Conservation (phyloP, 2,888 invertebrate species). For the Trichopoda pennipes region DNA sequence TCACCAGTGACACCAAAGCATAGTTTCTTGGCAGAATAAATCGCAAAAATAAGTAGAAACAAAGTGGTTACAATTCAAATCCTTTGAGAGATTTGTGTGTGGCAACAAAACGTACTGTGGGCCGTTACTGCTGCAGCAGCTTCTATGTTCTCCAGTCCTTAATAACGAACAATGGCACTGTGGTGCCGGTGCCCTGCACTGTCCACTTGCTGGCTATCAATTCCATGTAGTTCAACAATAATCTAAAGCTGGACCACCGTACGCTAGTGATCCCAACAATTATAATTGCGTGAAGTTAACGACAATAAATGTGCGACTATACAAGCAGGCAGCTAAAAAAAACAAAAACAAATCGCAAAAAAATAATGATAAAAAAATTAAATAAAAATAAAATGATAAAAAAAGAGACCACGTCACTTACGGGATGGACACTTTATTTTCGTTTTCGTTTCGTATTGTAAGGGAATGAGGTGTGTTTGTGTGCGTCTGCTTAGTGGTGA, state of each 20-base stretch:
- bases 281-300: slow-evolving; percentile 68
- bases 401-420: slow-evolving; percentile 46
- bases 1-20: slow-evolving; percentile 51
- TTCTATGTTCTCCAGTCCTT: slow-evolving; percentile 31
- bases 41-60: not conserved
- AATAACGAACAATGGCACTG: slow-evolving; percentile 60
- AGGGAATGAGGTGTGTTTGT: slow-evolving; percentile 10
- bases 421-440: slow-evolving; percentile 33
- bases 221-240: slow-evolving; percentile 43
- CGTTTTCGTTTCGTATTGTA: slow-evolving; percentile 17
- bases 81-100: slow-evolving; percentile 60
- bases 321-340: slow-evolving; percentile 32
- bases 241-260: slow-evolving; percentile 47
- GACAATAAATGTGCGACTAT: slow-evolving; percentile 61
- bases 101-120: slow-evolving; percentile 46
- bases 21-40: slow-evolving; percentile 25
- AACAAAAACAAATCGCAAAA: not conserved
- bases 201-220: slow-evolving; percentile 37
- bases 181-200: slow-evolving; percentile 47
- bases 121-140: slow-evolving; percentile 21
- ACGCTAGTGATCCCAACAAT: slow-evolving; percentile 67
- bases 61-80: slow-evolving; percentile 29
- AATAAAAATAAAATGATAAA: slow-evolving; percentile 43
- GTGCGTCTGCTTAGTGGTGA: slow-evolving; percentile 34
- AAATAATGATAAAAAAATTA: no score